Base-by-base conservation (phyloP, 2,113 vertebrate species). In the Phaetusa simplex region DNA sequence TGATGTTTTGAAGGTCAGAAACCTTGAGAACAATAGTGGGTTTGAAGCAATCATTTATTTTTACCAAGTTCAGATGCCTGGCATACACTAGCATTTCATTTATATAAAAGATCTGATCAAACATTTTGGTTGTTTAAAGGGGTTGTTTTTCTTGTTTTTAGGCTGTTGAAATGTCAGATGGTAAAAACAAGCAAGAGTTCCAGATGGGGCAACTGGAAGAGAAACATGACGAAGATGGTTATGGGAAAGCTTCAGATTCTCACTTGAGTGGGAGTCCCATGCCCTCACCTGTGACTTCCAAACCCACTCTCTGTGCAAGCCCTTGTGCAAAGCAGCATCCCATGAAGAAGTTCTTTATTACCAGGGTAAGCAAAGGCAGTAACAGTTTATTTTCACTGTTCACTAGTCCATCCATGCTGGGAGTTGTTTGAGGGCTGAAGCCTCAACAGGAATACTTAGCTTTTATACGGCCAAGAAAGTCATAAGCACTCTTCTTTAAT, bases 61-160 rank as follows among this genome's bases (percentile, higher is more conserved):
- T 97, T 97, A 95, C 94, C 78, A 97, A 96, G 84, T 96, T 97
- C 96, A 97, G 95, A 96, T 96, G 96, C 94, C 94, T 97, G 97
- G 97, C 96, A 73, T 97, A 89, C 86, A 80, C 91, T 91, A 96
- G 45, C 58, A 82, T 95, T 97, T 97, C 95, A 94, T 97, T 97
- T 94, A 96, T 97, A 64, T 88, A 86, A 94, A 97, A 83, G 93
- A 93, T 94, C 74, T 81, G 95, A 96, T 97, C 95, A 97, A 96
- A 96, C 71, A 67, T 92, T 94, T 96, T 92, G 45, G 78, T 94
- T 91, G 86, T 96, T 94, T 92, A 71, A 78, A 86, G 70, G 67
- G 24, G 53, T 82, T 96, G 66, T 95, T 96, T 96, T 97, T 66
- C 74, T 98, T 96, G 59, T 11, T 96, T 97, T 96, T 71, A 97